phyloP scores from a whole-genome alignment of 2,888 invertebrate genomes.

The Nomada ferruginata region DNA sequence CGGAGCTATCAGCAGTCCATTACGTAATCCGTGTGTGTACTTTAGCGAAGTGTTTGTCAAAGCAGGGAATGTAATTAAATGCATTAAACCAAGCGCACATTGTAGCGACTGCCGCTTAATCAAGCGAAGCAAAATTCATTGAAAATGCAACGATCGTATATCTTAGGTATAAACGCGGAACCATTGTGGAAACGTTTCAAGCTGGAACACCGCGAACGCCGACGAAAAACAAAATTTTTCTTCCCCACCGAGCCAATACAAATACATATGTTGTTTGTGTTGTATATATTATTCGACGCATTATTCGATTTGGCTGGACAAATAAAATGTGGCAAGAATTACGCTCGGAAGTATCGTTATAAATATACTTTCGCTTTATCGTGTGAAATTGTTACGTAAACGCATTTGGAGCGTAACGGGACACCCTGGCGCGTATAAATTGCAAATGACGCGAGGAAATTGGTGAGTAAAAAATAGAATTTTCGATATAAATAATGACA shows the following conservation, averaged over 20 bases:
- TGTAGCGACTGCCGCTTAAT: slow-evolving; percentile 54
- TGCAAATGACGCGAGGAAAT: slow-evolving; percentile 6
- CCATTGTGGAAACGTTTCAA: neutral
- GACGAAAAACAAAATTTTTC: neutral
- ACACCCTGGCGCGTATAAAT: neutral
- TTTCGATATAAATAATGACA: slow-evolving; percentile 5
- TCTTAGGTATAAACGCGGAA: neutral
- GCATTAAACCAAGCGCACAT: slow-evolving; percentile 61
- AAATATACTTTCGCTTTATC: neutral
- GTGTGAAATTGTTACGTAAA: neutral
- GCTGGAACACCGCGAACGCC: neutral
- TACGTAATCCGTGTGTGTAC: slow-evolving; percentile 64
- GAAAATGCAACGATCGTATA: slow-evolving; percentile 39
- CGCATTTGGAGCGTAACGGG: neutral
- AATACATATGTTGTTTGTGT: no score
- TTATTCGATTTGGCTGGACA: no score
- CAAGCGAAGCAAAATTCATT: slow-evolving; percentile 55
- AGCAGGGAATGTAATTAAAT: slow-evolving; percentile 62
- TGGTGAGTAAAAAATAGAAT: neutral
- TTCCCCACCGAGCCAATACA: neutral
- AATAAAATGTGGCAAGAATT: no score
- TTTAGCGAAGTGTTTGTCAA: slow-evolving; percentile 62
- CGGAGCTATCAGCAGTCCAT: slow-evolving; percentile 62
- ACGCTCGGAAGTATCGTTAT: neutral
- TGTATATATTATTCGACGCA: no score